A percentile compares a stretch with the other conserved stretches of the same genome.
Conservation (phyloP, 2,888 invertebrate genomes). For the Noctuana brunneofusca region DNA sequence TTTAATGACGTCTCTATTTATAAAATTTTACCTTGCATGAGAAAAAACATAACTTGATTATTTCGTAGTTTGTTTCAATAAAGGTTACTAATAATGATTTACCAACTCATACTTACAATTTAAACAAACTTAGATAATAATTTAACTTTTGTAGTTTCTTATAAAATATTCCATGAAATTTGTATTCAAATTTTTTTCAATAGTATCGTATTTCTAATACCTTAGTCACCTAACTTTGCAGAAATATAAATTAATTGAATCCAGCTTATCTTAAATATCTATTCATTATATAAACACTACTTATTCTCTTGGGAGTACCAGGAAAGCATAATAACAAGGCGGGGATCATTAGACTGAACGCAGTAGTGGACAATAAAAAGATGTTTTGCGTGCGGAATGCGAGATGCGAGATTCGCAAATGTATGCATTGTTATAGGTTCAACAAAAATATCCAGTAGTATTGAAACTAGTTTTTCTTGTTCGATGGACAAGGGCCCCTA, state of each 20-base stretch:
- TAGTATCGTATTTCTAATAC: too few species aligned
- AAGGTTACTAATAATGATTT: too few species aligned
- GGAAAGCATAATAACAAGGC: conserved; percentile 26
- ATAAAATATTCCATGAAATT: too few species aligned
- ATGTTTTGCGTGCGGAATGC: conserved; percentile 33
- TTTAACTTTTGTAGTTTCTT: too few species aligned
- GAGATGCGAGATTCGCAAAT: conserved; percentile 33
- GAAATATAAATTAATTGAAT: neutral
- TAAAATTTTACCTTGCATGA: too few species aligned
- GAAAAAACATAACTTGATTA: too few species aligned
- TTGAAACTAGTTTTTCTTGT: conserved; percentile 33
- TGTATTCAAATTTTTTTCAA: too few species aligned
- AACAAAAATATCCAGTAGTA: conserved; percentile 30
- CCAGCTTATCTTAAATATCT: neutral
- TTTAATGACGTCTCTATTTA: too few species aligned
- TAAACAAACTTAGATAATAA: too few species aligned
- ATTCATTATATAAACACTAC: conserved; percentile 11
- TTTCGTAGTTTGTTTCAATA: too few species aligned
- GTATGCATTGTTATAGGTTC: conserved; percentile 33
- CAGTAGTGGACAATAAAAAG: conserved; percentile 28
- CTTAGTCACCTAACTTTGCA: neutral
- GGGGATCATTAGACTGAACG: conserved; percentile 30
- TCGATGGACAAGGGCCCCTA: conserved; percentile 33
- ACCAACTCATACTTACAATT: too few species aligned
- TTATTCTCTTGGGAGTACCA: conserved; percentile 9